Percentiles rank a stretch among this genome's conserved stretches.
Evolutionary conservation across 2,888 invertebrate species (phyloP).

Genomic region (Toxonevra muliebris): DNA sequence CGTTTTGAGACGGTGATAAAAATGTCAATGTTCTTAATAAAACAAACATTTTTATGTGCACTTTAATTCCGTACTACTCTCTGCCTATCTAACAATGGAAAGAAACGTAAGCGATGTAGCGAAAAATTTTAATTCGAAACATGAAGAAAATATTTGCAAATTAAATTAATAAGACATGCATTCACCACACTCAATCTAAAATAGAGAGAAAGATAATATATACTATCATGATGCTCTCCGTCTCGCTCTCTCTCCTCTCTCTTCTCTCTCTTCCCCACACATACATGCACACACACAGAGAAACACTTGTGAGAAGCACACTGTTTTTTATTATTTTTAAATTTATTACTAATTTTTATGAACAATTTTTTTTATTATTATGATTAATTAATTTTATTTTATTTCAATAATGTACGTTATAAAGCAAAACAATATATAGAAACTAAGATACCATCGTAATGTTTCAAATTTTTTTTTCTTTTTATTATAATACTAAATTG

Average conservation of each 20-base stretch:
- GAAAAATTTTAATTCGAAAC: too few species aligned
- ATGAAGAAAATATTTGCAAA: too few species aligned
- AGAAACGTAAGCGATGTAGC: too few species aligned
- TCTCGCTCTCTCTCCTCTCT: slow-evolving; percentile 12
- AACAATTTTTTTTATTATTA: slow-evolving; percentile 16
- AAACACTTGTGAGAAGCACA: slow-evolving; percentile 33
- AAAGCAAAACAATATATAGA: neutral
- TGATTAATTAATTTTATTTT: slow-evolving; percentile 7
- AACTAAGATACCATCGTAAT: neutral
- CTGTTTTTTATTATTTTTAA: slow-evolving; percentile 23
- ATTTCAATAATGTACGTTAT: too few species aligned
- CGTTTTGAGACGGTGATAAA: slow-evolving; percentile 23
- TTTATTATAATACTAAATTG: too few species aligned
- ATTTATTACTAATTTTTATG: slow-evolving; percentile 14
- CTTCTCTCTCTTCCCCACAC: slow-evolving; percentile 12
- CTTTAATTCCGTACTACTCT: too few species aligned
- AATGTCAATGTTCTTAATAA: slow-evolving; percentile 20
- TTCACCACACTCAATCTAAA: too few species aligned
- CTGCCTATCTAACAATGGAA: too few species aligned
- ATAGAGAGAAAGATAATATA: neutral
- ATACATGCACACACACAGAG: slow-evolving; percentile 25
- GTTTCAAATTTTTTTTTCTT: neutral
- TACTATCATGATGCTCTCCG: neutral
- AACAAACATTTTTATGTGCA: neutral
- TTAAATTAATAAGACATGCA: too few species aligned